Conservation (phyloP, 92 coral and sea anemone species). For the Epizoanthus fatuus region DNA sequence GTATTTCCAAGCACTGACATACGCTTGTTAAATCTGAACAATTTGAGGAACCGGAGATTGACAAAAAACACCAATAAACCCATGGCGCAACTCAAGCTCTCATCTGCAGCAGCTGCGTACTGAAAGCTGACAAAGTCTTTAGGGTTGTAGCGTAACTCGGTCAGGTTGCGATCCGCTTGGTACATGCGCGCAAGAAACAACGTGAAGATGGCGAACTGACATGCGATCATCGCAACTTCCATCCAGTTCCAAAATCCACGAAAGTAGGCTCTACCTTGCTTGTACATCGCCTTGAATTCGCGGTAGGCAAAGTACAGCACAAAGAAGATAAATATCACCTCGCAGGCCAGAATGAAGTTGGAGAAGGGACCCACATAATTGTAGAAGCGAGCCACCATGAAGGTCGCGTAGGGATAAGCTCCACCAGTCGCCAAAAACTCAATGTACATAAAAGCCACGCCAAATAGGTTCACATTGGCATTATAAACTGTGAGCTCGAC, state of each 20-base stretch:
- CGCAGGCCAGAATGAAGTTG: conserved; percentile 73
- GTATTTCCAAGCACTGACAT: conserved; percentile 90
- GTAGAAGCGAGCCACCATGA: conserved; percentile 82
- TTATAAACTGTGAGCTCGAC: conserved; percentile 93
- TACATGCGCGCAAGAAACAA: conserved; percentile 85
- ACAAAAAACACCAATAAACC: conserved; percentile 89
- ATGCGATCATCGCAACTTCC: conserved; percentile 77
- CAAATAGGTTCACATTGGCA: conserved; percentile 90
- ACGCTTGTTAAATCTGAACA: conserved; percentile 83
- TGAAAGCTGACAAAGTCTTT: conserved; percentile 95
- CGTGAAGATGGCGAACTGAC: conserved; percentile 74
- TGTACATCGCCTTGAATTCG: conserved; percentile 82
- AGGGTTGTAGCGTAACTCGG: conserved; percentile 85
- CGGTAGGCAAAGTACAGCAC: conserved; percentile 92
- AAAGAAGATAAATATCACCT: conserved; percentile 75
- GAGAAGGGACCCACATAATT: conserved; percentile 76
- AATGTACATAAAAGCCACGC: conserved; percentile 85
- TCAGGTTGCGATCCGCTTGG: conserved; percentile 86
- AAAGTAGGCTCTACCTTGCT: conserved; percentile 76
- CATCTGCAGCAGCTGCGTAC: conserved; percentile 92
- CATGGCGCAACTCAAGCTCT: conserved; percentile 70
- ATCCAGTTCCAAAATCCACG: conserved; percentile 97
- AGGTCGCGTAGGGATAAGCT: conserved; percentile 79
- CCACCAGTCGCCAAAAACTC: conserved; percentile 94
- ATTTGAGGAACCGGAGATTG: conserved; percentile 83